Base-by-base conservation (phyloP, 2,888 invertebrate genomes). In the Drosophila percnosoma region DNA sequence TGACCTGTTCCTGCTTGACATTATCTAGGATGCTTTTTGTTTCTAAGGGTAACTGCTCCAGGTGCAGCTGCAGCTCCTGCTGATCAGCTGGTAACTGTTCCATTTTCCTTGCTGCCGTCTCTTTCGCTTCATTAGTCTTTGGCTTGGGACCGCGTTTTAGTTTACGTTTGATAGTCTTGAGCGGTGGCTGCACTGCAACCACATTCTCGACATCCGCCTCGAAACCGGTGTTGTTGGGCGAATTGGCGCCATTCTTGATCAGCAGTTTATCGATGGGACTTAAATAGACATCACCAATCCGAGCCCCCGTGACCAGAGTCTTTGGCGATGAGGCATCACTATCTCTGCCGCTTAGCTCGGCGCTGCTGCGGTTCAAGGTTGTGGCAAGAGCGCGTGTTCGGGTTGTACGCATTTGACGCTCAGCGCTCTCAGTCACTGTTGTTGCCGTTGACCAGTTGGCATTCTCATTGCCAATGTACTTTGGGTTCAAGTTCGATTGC, bases 251-350 rank as follows among this genome's bases (percentile, higher is more conserved):
- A 71, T 92, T 93, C 53, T 91, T 92, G 1, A 89, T 83, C 2
- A 93, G 75, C 38, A 93, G 70, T 42, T 92, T 93, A 53, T 92
- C 92, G 36, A 93, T 92, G 4, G 93, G 92, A 75, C 92, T 92
- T 49, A 91, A 51, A 29, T 80, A 82, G 38, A 2, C 51, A 1
- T 53, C 53, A 27, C 36, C 49, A 57, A 18, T 4, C 21, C 40
- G 21, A 8, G 40, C 29, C 8, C 49, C 34, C n/a, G 52, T 42
- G 1, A 38, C 7, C 1, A 31, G 27, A 7, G 42, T n/a, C 18
- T 62, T 76, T 3, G 83, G 80, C 21, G 87, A 76, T 4, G 52
- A 60, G 5, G 40, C 42, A 10, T 79, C 79, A 38, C 61, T 78
- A 52, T 71, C 78, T 62, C 27, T 78, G 18, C 45, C 63, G 29